A percentile compares a stretch with the other conserved stretches of the same genome.
phyloP scores from a whole-genome alignment of 2,797 vertebrate genomes.

The Echeneis naucrates region DNA sequence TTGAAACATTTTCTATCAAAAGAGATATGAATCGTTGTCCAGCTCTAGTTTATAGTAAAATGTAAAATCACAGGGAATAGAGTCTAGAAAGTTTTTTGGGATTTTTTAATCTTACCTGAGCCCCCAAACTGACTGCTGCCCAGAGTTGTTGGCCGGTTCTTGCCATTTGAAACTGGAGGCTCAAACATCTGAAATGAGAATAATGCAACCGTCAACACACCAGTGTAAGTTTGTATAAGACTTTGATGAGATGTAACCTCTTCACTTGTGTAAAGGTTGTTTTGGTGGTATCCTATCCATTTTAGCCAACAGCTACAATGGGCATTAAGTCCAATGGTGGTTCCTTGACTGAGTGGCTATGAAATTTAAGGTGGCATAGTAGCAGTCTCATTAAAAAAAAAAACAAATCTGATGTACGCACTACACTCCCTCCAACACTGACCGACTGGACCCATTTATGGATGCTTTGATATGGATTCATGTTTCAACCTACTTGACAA shows the following conservation, averaged over 20 bases:
- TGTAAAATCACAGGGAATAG: neutral
- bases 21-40: no score
- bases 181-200: slow-evolving; percentile 93
- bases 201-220: slow-evolving; percentile 33
- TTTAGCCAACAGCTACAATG: slow-evolving; percentile 23
- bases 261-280: slow-evolving; percentile 25
- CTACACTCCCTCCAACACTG: slow-evolving; percentile 30
- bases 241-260: slow-evolving; percentile 8
- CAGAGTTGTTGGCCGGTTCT: slow-evolving; percentile 91
- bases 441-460: slow-evolving; percentile 21
- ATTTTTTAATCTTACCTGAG: slow-evolving; percentile 85
- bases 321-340: slow-evolving; percentile 34
- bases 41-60: no score
- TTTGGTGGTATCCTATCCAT: slow-evolving; percentile 7
- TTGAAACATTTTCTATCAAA: no score
- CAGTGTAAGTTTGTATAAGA: neutral
- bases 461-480: slow-evolving; percentile 24
- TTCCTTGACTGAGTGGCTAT: slow-evolving; percentile 23
- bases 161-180: slow-evolving; percentile 92
- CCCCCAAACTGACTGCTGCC: slow-evolving; percentile 91
- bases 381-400: slow-evolving; percentile 21
- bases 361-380: slow-evolving; percentile 31
- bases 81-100: neutral
- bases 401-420: slow-evolving; percentile 1
- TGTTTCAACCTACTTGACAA: slow-evolving; percentile 23